A percentile compares a stretch with the other conserved stretches of the same genome.
Evolutionary conservation across 2,888 invertebrate genomes (phyloP).

Genomic region (Nephrotoma appendiculata): DNA sequence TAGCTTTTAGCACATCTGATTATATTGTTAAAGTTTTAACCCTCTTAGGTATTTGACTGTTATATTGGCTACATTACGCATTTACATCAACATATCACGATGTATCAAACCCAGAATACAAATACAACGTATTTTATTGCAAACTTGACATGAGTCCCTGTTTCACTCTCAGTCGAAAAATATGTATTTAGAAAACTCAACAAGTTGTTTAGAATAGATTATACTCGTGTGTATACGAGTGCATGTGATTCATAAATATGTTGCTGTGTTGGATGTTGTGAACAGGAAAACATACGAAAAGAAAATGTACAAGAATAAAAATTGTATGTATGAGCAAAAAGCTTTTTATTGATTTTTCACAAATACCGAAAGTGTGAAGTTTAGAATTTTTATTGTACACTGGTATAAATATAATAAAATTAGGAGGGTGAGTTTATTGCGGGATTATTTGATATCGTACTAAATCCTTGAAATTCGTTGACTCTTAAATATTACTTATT

Average conservation of each 20-base stretch:
- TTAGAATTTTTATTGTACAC: neutral
- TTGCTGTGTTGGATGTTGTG: neutral
- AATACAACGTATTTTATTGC: neutral
- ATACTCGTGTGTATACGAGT: neutral
- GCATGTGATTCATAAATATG: neutral
- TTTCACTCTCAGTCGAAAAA: neutral
- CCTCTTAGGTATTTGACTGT: neutral
- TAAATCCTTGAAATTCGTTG: neutral
- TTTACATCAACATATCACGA: neutral
- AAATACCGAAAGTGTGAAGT: neutral
- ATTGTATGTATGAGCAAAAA: neutral
- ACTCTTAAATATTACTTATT: neutral
- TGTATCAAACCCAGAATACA: neutral
- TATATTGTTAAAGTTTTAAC: neutral
- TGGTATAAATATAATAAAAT: neutral
- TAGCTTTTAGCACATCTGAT: neutral
- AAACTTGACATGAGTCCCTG: neutral
- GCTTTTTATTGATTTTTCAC: neutral
- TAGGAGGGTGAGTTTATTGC: neutral
- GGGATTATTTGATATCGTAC: neutral
- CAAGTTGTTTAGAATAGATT: neutral
- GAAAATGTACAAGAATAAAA: neutral
- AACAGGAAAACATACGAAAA: neutral
- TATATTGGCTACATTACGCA: neutral
- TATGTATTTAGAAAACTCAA: neutral